A percentile compares a stretch with the other conserved stretches of the same genome.
Evolutionary conservation across 2,888 invertebrate genomes (phyloP).

Genomic region (Hesperia comma): DNA sequence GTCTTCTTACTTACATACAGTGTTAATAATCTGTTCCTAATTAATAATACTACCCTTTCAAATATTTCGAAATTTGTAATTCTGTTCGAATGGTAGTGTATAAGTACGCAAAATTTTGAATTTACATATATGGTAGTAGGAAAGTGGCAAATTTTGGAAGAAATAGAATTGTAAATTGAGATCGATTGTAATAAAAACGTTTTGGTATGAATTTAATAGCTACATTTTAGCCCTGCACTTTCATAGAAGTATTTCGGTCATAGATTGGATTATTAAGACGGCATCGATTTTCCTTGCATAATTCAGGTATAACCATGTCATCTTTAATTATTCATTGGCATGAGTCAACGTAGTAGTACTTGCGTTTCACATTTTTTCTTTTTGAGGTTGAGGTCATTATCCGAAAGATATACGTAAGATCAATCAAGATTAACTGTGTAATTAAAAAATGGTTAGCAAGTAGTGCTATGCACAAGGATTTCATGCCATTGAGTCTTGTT

Average conservation of each 20-base stretch:
- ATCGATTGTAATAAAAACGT: too few relatives aligned
- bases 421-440: background rate
- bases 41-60: background rate
- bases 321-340: background rate
- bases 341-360: background rate
- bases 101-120: too few relatives aligned
- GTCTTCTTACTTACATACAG: background rate
- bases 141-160: too few relatives aligned
- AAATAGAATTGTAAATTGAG: too few relatives aligned
- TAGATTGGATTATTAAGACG: too few relatives aligned
- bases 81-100: background rate
- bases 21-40: background rate
- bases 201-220: too few relatives aligned
- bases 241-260: too few relatives aligned
- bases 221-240: too few relatives aligned
- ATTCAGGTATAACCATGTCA: background rate
- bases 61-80: background rate
- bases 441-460: background rate
- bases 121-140: too few relatives aligned
- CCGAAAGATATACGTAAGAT: background rate
- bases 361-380: too few relatives aligned
- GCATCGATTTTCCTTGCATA: too few relatives aligned
- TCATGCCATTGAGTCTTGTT: background rate
- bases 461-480: background rate
- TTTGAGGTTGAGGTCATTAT: background rate